These are phyloP conservation scores for Anthoscopus minutus DNA, from an alignment of 2,113 vertebrate species.

Conservation along the genomic window DNA sequence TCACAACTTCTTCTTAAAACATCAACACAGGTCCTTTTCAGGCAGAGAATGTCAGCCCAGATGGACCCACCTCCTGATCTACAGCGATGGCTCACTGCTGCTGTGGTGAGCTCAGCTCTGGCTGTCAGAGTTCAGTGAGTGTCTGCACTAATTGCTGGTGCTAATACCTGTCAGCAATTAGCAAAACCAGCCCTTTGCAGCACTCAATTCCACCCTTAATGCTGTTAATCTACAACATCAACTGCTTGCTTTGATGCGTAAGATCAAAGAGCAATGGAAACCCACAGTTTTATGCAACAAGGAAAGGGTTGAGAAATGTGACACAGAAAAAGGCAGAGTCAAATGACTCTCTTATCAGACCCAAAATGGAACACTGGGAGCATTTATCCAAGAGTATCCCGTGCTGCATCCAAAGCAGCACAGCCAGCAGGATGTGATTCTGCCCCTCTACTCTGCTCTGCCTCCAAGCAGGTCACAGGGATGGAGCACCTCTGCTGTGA, in stretches of 20 bases:
- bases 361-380: neutral
- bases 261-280: neutral
- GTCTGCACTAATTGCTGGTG: neutral
- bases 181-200: neutral
- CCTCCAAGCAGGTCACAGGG: neutral
- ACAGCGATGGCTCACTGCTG: rapidly evolving
- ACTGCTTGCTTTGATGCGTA: neutral
- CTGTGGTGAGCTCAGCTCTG: neutral
- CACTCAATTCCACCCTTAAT: neutral
- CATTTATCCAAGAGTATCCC: rapidly evolving
- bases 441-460: neutral
- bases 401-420: neutral
- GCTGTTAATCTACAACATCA: neutral
- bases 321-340: neutral
- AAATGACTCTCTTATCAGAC: neutral
- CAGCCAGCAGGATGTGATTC: neutral
- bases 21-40: neutral
- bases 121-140: neutral
- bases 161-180: neutral
- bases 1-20: neutral
- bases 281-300: neutral
- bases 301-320: neutral
- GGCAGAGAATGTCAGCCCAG: neutral
- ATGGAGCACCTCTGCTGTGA: neutral
- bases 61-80: neutral